phyloP scores from a whole-genome alignment of 30 jellyfish, hydroid and myxozoan species.

The Aurelia aurita region DNA sequence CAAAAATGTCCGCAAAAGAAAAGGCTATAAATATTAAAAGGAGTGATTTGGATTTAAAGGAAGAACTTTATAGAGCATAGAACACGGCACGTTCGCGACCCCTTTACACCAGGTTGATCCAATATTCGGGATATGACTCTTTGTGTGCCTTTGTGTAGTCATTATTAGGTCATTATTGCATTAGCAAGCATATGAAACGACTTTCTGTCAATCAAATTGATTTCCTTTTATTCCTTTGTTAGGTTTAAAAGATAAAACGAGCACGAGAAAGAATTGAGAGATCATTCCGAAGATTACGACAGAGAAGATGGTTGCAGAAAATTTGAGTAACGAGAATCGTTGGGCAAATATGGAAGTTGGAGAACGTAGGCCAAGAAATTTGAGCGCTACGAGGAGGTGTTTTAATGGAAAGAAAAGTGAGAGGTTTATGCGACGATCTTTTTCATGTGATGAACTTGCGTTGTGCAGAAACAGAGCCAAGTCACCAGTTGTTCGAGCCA shows the following conservation, averaged over 20 bases:
- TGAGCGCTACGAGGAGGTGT: constrained; percentile 18
- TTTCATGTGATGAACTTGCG: constrained; percentile 69
- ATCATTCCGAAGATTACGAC: not conserved
- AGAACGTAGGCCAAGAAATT: constrained; percentile 31
- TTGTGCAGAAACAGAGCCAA: constrained; percentile 53
- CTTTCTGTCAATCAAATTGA: constrained; percentile 60
- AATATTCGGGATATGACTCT: not conserved
- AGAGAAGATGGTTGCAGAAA: constrained; percentile 30
- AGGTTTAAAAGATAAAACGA: constrained; percentile 19
- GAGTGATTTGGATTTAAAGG: too few species aligned
- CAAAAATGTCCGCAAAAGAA: too few species aligned
- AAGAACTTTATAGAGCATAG: too few species aligned
- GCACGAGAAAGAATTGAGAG: constrained; percentile 14
- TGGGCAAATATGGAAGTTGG: constrained; percentile 1
- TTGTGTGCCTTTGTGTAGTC: not conserved
- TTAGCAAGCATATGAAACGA: constrained; percentile 16
- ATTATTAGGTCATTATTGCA: constrained; percentile 42
- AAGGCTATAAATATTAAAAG: too few species aligned
- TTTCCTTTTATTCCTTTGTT: constrained; percentile 33
- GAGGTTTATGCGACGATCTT: constrained; percentile 38
- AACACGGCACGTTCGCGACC: constrained; percentile 7
- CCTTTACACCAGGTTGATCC: constrained; percentile 1
- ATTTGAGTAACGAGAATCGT: not conserved
- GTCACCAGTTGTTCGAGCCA: constrained; percentile 45
- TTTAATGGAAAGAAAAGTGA: constrained; percentile 3